Evolutionary conservation across 2,113 vertebrate genomes (phyloP), one percentile per base, ranked within the genome.

Genomic region (Struthidea cinerea): DNA sequence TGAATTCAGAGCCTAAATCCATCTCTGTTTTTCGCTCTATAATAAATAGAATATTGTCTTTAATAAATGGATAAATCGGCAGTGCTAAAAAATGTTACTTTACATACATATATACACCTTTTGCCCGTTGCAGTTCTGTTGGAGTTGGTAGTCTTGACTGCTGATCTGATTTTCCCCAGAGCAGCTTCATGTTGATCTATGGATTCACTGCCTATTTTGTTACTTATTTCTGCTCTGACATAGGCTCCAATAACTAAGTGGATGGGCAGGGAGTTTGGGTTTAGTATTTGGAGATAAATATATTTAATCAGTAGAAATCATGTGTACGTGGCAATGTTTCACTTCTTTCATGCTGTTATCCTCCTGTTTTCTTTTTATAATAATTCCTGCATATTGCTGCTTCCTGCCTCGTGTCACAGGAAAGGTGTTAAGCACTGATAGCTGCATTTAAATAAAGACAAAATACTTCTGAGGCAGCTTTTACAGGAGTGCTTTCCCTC

Each of bases 281-380:
- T 67, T 35, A 57, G 9, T n/a, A 8, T 41, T 75, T 11, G 3
- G 5, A 37, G 7, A 13, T 30, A 32, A 18, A 12, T 18, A 11
- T 73, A 9, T 68, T 44, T 27, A 57, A 60, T 65, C 0, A 3
- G 1, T 42, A 68, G 55, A 75, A 94, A 44, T 35, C 22, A 15
- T 8, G 2, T 11, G 4, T 32, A 7, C 5, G 0, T 14, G 17
- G 22, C 16, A 2, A 0, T 12, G 7, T 71, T 89, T 52, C 13
- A 10, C 46, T 57, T 70, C 23, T 61, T 53, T 39, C 35, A 11
- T 5, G 3, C n/a, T 33, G 13, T 39, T 70, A 1, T 33, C 42
- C 42, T 75, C 76, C 14, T 27, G 1, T 22, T 89, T 50, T 53
- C 6, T 64, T 86, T 57, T 47, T 27, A 16, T 49, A 0, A 46